A percentile compares a stretch with the other conserved stretches of the same genome.
Evolutionary conservation across 2,113 vertebrate species (phyloP).

Genomic region (Chrysemys picta): DNA sequence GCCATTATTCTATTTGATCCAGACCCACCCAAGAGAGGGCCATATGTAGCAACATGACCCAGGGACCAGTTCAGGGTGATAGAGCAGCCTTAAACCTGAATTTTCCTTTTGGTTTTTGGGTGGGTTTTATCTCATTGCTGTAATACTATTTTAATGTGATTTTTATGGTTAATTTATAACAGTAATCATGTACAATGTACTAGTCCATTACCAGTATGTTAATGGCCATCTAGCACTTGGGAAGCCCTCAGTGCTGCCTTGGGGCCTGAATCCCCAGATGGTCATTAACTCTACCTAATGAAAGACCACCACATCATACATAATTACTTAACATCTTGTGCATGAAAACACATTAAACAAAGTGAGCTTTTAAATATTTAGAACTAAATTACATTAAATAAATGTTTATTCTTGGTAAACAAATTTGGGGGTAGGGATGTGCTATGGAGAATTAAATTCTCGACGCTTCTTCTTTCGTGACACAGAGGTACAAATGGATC

Average conservation of each 20-base stretch:
- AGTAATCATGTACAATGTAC: constrained; percentile 72
- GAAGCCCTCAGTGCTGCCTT: constrained; percentile 71
- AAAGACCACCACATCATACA: constrained; percentile 80
- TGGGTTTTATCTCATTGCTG: neutral
- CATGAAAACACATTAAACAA: constrained; percentile 81
- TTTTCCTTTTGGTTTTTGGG: constrained; percentile 43
- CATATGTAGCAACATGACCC: constrained; percentile 1
- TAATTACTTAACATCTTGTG: constrained; percentile 81
- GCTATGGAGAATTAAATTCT: constrained; percentile 77
- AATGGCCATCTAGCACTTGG: constrained; percentile 75
- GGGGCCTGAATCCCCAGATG: constrained; percentile 79
- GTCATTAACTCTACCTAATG: constrained; percentile 78
- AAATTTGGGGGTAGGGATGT: constrained; percentile 70
- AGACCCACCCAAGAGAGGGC: constrained; percentile 6
- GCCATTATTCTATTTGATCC: neutral
- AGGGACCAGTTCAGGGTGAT: constrained; percentile 67
- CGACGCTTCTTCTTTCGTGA: constrained; percentile 18
- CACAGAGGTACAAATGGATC: constrained; percentile 44
- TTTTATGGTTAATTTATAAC: constrained; percentile 71
- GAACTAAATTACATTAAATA: constrained; percentile 79
- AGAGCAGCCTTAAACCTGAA: constrained; percentile 66
- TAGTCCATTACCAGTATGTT: constrained; percentile 74
- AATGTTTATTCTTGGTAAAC: constrained; percentile 79
- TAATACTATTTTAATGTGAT: constrained; percentile 63
- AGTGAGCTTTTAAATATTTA: constrained; percentile 82